Percentiles rank a stretch among this genome's conserved stretches.
These are phyloP conservation scores for Temnothorax longispinosus DNA, from an alignment of 1,140 invertebrate species.

Conservation along the genomic window DNA sequence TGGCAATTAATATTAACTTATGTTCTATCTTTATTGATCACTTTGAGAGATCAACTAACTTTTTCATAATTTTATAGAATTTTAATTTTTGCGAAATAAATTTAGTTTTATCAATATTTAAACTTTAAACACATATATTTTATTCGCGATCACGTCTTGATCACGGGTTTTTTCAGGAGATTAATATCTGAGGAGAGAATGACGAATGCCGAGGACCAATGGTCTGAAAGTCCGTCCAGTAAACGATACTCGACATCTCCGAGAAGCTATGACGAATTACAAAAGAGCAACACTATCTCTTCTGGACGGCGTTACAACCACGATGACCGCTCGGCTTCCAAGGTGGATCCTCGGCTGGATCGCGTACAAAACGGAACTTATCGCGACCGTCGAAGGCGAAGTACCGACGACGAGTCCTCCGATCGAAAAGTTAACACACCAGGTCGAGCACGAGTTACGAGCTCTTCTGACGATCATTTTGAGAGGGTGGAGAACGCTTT, in stretches of 20 bases:
- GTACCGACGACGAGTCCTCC: constrained; percentile 79
- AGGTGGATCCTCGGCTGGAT: constrained; percentile 44
- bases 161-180: constrained; percentile 66
- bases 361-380: constrained; percentile 61
- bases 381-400: constrained; percentile 71
- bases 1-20: neutral
- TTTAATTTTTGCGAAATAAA: neutral
- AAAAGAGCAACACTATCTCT: constrained; percentile 61
- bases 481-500: constrained; percentile 72
- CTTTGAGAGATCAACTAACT: neutral
- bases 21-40: neutral
- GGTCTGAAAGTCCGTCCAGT: constrained; percentile 74
- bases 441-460: constrained; percentile 74
- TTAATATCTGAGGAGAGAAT: constrained; percentile 82
- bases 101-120: neutral
- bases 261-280: constrained; percentile 65
- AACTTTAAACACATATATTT: neutral
- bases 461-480: constrained; percentile 81
- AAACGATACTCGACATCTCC: constrained; percentile 63
- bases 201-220: constrained; percentile 77
- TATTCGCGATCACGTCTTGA: neutral
- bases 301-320: constrained; percentile 63
- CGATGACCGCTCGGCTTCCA: constrained; percentile 52
- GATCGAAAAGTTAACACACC: constrained; percentile 70
- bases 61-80: neutral